Evolutionary conservation across 1,140 invertebrate species (phyloP).

Genomic region (Lucilia sericata): DNA sequence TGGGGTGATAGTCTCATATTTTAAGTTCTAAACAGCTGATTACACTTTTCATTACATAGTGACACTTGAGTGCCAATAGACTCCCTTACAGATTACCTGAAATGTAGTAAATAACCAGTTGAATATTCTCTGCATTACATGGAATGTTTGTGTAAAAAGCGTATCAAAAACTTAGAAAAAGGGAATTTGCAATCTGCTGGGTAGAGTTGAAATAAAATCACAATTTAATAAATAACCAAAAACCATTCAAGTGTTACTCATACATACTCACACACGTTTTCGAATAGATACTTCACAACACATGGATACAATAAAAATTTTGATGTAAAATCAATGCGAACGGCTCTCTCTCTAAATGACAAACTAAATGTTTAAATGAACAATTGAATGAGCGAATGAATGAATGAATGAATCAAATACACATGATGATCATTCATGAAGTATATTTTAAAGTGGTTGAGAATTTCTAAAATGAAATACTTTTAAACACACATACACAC

Average conservation of each 20-base stretch:
- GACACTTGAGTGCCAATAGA: too few relatives aligned
- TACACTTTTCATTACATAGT: too few relatives aligned
- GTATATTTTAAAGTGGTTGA: not conserved
- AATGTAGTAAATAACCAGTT: too few relatives aligned
- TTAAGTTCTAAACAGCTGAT: too few relatives aligned
- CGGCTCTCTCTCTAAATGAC: not conserved
- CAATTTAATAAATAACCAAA: slow-evolving; percentile 24
- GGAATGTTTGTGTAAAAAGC: too few relatives aligned
- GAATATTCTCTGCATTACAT: too few relatives aligned
- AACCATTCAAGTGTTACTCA: not conserved
- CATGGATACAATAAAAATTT: not conserved
- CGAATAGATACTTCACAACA: too few relatives aligned
- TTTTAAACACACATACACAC: not conserved
- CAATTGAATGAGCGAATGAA: not conserved
- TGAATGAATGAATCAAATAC: not conserved
- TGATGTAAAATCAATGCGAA: not conserved
- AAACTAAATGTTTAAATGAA: not conserved
- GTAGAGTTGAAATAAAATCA: not conserved
- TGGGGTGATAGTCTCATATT: too few relatives aligned
- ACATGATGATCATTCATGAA: not conserved
- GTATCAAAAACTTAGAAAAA: too few relatives aligned
- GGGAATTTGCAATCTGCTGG: too few relatives aligned
- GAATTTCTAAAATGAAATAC: not conserved
- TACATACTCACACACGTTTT: not conserved
- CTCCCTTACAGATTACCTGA: too few relatives aligned